A percentile compares a stretch with the other conserved stretches of the same genome.
Conservation (phyloP, 2,797 vertebrate species). For the Vireo griseus region DNA sequence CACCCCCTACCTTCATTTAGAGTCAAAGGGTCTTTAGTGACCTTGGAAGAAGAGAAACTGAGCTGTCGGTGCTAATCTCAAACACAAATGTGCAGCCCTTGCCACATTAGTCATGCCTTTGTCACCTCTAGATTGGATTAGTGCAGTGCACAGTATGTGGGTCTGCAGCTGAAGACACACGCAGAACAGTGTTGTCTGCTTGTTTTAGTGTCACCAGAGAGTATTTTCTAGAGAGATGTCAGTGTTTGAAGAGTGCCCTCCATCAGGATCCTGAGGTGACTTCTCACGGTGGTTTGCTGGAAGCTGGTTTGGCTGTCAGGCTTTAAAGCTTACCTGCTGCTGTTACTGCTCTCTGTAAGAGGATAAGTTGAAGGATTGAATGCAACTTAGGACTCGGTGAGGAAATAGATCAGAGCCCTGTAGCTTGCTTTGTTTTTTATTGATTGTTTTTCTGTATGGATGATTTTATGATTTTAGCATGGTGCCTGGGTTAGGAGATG, state of each 20-base stretch:
- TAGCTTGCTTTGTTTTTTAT: neutral
- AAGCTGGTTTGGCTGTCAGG: neutral
- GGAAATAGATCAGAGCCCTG: neutral
- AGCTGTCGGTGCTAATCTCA: neutral
- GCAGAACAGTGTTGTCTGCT: neutral
- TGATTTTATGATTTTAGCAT: neutral
- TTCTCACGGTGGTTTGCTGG: neutral
- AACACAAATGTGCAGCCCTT: neutral
- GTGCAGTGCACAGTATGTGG: neutral
- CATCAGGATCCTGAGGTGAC: neutral
- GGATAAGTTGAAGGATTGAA: neutral
- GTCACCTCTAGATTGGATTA: constrained; percentile 46
- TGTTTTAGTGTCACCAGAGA: constrained; percentile 4
- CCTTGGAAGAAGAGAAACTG: neutral
- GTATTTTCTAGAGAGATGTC: neutral
- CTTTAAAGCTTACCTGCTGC: constrained; percentile 6
- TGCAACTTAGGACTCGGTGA: neutral
- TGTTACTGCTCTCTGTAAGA: neutral
- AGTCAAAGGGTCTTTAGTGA: neutral
- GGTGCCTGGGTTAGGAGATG: neutral
- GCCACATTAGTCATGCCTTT: constrained; percentile 33
- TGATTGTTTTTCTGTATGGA: neutral
- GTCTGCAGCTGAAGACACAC: neutral
- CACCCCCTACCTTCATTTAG: neutral
- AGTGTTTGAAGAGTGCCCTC: neutral